phyloP scores from a whole-genome alignment of 2,888 invertebrate species.

The Aphodius sticticus region DNA sequence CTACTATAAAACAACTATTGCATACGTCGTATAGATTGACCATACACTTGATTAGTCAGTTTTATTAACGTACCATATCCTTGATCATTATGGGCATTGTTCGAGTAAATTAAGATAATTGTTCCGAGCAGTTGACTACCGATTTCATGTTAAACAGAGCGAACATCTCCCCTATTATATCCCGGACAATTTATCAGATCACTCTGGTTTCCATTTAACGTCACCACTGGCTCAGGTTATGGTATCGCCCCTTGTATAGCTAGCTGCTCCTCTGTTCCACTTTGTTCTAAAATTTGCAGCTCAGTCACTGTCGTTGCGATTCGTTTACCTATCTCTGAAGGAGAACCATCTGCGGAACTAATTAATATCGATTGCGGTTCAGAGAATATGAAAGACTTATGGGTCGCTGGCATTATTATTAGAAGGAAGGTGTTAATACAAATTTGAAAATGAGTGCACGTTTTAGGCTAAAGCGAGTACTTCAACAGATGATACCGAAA shows the following conservation, averaged over 20 bases:
- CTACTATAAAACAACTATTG: too few species aligned
- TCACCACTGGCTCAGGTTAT: slow-evolving; percentile 8
- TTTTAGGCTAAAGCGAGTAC: not conserved
- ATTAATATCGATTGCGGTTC: slow-evolving; percentile 4
- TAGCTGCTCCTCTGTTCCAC: not conserved
- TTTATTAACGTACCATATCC: not conserved
- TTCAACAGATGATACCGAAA: too few species aligned
- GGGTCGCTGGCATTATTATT: not conserved
- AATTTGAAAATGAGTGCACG: not conserved
- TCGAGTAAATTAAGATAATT: slow-evolving; percentile 30
- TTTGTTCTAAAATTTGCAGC: not conserved
- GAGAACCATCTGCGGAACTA: not conserved
- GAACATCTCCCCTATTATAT: not conserved
- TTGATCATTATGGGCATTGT: slow-evolving; percentile 5
- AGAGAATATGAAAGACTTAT: not conserved
- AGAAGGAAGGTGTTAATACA: not conserved
- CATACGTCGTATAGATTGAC: not conserved
- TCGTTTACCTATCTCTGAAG: slow-evolving; percentile 4
- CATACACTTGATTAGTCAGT: not conserved
- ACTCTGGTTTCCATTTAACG: slow-evolving; percentile 1
- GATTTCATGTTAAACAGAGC: not conserved
- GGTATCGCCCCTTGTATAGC: not conserved
- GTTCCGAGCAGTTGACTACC: slow-evolving; percentile 32
- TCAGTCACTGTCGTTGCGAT: slow-evolving; percentile 4
- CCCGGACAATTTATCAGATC: slow-evolving; percentile 5